Percentiles rank a stretch among this genome's conserved stretches.
Conservation (phyloP, 2,113 vertebrate genomes). For the Speoplatyrhinus poulsoni region DNA sequence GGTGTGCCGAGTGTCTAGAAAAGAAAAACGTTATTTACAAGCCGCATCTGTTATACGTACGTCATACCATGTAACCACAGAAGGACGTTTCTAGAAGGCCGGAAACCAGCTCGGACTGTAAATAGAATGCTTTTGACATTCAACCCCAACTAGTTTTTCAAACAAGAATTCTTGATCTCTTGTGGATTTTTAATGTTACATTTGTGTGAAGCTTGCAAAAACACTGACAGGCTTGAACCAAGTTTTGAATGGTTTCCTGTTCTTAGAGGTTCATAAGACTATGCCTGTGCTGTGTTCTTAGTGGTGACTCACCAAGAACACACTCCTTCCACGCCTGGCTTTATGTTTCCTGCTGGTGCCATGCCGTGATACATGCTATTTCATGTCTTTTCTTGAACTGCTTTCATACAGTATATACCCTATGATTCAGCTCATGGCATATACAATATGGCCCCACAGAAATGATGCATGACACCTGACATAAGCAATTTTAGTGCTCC, state of each 20-base stretch:
- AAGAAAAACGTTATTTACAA: conserved; percentile 61
- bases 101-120: conserved; percentile 50
- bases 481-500: conserved; percentile 2
- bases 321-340: conserved; percentile 1
- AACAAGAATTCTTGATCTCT: conserved; percentile 39
- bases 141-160: conserved; percentile 31
- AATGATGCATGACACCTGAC: conserved; percentile 19
- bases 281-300: conserved; percentile 29
- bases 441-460: conserved; percentile 9
- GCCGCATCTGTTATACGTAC: conserved; percentile 58
- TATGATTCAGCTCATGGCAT: conserved; percentile 6
- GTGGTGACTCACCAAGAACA: conserved; percentile 35
- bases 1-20: conserved; percentile 49
- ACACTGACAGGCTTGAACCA: conserved; percentile 21
- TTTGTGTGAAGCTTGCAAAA: conserved; percentile 47
- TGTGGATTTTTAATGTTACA: conserved; percentile 44
- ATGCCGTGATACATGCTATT: background rate
- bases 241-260: conserved; percentile 35
- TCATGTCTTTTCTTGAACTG: conserved; percentile 19
- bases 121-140: conserved; percentile 61
- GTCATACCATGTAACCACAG: conserved; percentile 49
- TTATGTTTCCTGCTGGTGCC: conserved; percentile 10
- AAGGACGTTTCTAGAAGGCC: conserved; percentile 34
- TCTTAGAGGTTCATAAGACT: conserved; percentile 40
- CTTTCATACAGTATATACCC: conserved; percentile 15